Conservation (phyloP, 1,140 invertebrate genomes). For the Elysia chlorotica region DNA sequence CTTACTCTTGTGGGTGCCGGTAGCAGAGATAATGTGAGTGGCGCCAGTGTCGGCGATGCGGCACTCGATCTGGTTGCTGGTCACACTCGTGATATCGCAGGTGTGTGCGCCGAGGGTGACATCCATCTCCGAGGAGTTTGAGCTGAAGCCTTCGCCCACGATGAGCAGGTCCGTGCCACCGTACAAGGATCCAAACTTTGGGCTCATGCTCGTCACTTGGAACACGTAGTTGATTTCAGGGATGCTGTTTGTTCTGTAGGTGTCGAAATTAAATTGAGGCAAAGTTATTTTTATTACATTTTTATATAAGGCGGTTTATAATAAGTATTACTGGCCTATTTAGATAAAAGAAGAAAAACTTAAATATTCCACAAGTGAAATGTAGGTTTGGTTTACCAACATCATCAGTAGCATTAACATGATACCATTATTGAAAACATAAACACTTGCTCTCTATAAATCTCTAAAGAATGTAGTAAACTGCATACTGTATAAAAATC, state of each 20-base stretch:
- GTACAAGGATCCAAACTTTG: constrained; percentile 42
- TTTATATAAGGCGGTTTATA: not conserved
- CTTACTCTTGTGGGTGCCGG: constrained; percentile 38
- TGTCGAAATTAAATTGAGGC: not conserved
- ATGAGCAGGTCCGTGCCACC: constrained; percentile 52
- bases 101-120: constrained; percentile 37
- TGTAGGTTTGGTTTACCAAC: not conserved
- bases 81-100: constrained; percentile 37
- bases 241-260: constrained; percentile 32
- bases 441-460: too few relatives aligned
- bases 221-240: constrained; percentile 26
- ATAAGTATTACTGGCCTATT: too few relatives aligned
- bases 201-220: constrained; percentile 38
- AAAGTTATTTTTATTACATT: not conserved
- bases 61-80: constrained; percentile 40
- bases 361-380: too few relatives aligned
- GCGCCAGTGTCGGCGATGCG: constrained; percentile 33
- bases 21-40: constrained; percentile 36
- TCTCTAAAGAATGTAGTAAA: too few relatives aligned
- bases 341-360: too few relatives aligned
- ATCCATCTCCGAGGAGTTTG: constrained; percentile 22
- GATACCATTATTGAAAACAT: too few relatives aligned
- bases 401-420: not conserved
- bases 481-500: too few relatives aligned
- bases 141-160: constrained; percentile 45